Percentiles rank a stretch among this genome's conserved stretches.
Evolutionary conservation across 2,888 invertebrate genomes (phyloP).

Genomic region (Hymenopus coronatus): DNA sequence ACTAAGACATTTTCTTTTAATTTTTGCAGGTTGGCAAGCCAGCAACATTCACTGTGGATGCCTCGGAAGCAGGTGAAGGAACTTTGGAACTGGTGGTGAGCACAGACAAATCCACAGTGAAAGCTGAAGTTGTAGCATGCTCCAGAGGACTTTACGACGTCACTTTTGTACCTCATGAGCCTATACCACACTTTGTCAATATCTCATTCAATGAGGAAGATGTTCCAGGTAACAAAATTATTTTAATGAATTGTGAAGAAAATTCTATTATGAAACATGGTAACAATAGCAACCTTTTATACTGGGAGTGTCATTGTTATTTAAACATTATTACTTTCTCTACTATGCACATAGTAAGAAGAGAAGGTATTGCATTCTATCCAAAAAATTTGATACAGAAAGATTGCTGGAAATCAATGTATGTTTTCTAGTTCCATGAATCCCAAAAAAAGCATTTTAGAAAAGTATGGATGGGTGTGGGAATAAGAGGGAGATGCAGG

Average conservation of each 20-base stretch:
- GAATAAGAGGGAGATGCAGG: too few species aligned
- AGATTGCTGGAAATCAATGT: too few species aligned
- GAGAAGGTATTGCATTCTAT: too few species aligned
- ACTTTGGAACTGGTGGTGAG: slow-evolving; percentile 89
- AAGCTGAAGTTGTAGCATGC: slow-evolving; percentile 85
- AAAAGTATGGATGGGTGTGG: too few species aligned
- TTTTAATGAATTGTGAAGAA: not conserved
- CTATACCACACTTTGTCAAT: slow-evolving; percentile 85
- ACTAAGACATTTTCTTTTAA: too few species aligned
- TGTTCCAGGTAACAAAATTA: slow-evolving; percentile 57
- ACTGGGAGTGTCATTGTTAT: not conserved
- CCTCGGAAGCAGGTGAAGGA: slow-evolving; percentile 92
- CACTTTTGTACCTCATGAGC: slow-evolving; percentile 87
- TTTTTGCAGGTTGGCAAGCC: slow-evolving; percentile 72
- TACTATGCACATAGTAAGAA: too few species aligned
- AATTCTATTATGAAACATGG: not conserved
- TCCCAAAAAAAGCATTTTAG: too few species aligned
- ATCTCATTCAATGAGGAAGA: slow-evolving; percentile 92
- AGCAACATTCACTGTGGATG: slow-evolving; percentile 90
- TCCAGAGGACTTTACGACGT: slow-evolving; percentile 90
- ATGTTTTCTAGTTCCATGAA: too few species aligned
- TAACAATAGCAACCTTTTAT: not conserved
- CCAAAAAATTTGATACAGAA: too few species aligned
- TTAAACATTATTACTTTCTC: not conserved
- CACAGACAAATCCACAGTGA: slow-evolving; percentile 83